A percentile compares a stretch with the other conserved stretches of the same genome.
Conservation (phyloP, 2,888 invertebrate species). For the Tipula unca region DNA sequence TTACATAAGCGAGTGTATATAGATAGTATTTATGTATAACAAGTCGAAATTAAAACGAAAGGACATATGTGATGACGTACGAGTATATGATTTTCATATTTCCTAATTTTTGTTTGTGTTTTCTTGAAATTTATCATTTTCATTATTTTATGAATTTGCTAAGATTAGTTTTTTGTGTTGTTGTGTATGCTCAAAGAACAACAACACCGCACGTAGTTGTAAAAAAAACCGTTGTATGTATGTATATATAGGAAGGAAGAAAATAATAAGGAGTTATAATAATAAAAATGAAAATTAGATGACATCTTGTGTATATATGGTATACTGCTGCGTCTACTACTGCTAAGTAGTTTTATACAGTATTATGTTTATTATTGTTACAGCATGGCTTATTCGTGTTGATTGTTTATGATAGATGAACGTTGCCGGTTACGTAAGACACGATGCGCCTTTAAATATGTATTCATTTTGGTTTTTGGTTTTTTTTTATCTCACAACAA, state of each 20-base stretch:
- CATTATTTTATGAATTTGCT: background rate
- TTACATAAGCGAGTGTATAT: background rate
- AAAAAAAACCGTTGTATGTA: background rate
- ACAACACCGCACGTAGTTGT: background rate
- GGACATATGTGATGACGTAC: background rate
- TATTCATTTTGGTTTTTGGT: background rate
- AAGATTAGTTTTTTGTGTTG: background rate
- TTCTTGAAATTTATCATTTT: background rate
- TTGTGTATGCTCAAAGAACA: background rate
- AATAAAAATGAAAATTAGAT: background rate
- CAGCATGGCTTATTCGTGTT: background rate
- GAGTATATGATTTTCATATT: slow-evolving; percentile 3
- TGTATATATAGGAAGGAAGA: background rate
- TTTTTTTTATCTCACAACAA: background rate
- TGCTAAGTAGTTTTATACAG: background rate
- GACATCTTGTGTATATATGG: background rate
- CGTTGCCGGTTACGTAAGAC: too few species aligned
- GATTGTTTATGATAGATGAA: background rate
- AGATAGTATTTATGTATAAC: background rate
- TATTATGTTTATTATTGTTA: background rate
- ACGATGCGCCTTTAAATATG: background rate
- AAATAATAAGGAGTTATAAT: background rate
- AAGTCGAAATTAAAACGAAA: background rate
- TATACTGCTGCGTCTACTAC: background rate
- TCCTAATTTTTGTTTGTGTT: background rate